phyloP scores from a whole-genome alignment of 2,888 invertebrate genomes.

The Anodontia alba region DNA sequence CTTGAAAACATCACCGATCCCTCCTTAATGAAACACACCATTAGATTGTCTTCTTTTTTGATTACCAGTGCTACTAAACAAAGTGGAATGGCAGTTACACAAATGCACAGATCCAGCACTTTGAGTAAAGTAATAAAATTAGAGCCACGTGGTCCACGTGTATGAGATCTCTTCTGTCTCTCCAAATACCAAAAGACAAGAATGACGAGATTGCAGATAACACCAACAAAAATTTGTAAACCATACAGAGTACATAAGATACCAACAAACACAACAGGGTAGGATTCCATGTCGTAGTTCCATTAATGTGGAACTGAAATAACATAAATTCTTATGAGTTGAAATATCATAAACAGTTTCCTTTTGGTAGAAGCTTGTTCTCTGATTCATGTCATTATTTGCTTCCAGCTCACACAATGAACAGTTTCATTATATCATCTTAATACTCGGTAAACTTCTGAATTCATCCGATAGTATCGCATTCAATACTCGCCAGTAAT shows the following conservation, averaged over 20 bases:
- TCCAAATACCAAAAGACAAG: conserved; percentile 36
- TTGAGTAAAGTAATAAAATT: conserved; percentile 49
- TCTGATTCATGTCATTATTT: no score
- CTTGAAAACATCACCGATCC: conserved; percentile 51
- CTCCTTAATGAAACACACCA: conserved; percentile 48
- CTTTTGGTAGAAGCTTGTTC: no score
- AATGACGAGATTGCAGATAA: conserved; percentile 37
- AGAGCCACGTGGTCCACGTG: conserved; percentile 23
- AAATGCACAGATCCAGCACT: conserved; percentile 44
- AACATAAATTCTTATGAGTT: no score
- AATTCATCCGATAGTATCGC: no score
- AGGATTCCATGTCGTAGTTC: conserved; percentile 8
- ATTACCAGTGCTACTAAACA: conserved; percentile 37
- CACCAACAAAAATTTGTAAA: conserved; percentile 34
- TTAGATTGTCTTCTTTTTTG: conserved; percentile 26
- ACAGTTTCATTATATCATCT: no score
- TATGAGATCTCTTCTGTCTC: neutral
- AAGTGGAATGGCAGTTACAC: conserved; percentile 34
- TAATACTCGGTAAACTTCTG: no score
- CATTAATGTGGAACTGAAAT: neutral
- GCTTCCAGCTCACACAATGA: no score
- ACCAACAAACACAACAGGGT: conserved; percentile 32
- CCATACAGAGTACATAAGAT: conserved; percentile 31
- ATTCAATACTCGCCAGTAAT: no score
- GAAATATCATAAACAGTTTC: no score